These are phyloP conservation scores for Lagopus leucura DNA, from an alignment of 2,113 vertebrate genomes.

Conservation along the genomic window DNA sequence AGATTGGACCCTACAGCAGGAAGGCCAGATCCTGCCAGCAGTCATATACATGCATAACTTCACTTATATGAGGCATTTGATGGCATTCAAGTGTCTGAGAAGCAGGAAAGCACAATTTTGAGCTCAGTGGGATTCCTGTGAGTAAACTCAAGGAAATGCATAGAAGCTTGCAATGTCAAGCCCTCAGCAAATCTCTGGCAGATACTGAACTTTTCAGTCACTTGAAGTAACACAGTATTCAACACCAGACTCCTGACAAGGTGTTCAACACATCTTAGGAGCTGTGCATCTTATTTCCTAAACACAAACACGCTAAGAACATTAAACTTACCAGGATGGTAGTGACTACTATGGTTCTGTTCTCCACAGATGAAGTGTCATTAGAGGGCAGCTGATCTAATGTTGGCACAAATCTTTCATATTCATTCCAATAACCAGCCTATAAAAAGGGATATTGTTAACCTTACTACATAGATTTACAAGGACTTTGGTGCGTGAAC, in stretches of 20 bases:
- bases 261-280: neutral
- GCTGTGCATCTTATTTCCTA: neutral
- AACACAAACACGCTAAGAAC: conserved; percentile 20
- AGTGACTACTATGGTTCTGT: conserved; percentile 98
- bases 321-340: conserved; percentile 95
- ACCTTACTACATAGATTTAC: conserved; percentile 28
- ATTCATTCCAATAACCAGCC: conserved; percentile 99
- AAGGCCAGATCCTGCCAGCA: neutral
- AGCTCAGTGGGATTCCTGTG: neutral
- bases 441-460: conserved; percentile 82
- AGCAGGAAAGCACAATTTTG: neutral
- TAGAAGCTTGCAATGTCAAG: neutral
- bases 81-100: conserved; percentile 40
- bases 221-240: neutral
- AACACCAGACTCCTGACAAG: neutral
- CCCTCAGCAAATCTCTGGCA: neutral
- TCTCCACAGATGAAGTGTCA: conserved; percentile 95
- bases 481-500: neutral
- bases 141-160: neutral
- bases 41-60: neutral
- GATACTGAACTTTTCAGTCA: conserved; percentile 30
- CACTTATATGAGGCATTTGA: neutral
- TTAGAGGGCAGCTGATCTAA: conserved; percentile 93
- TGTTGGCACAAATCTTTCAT: conserved; percentile 94
- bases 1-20: conserved; percentile 23